Evolutionary conservation across 2,797 vertebrate species (phyloP), one percentile per base, ranked within the genome.

Genomic region (Gymnoscopelus microlampas): DNA sequence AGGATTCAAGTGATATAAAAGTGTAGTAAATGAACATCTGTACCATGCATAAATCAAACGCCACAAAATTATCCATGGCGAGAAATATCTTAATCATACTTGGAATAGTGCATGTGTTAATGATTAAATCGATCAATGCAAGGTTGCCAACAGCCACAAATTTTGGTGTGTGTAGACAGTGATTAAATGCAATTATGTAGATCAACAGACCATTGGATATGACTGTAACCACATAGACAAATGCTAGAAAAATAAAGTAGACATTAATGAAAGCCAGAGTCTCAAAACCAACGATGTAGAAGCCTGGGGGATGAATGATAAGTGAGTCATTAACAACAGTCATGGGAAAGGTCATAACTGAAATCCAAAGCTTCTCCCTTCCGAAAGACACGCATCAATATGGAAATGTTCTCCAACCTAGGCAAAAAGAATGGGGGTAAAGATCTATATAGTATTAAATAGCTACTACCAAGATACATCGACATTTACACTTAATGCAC

Each of bases 111-210:
- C 82, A 76, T 0, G 87, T 81, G 71, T 78, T 94, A 0, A 91
- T 53, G 9, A 89, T 1, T 3, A 91, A 0, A 61, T 94, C 91
- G 58, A 87, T 81, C 0, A 90, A 70, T 6, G 91, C 89, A 0
- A 93, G 86, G 70, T 91, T 92, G 15, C 72, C 73, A 3, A 93
- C 81, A 0, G 91, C 91, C 60, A 92, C 5, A 59, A 87, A 93
- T 11, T 91, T 93, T 1, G 91, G 89, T n/a, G 85, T 82, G 77
- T 91, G 91, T 39, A 93, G 76, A 19, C 1, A 62, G 2, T 19
- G 73, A 49, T 86, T 87, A n/a, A 78, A 76, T 10, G 23, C 9
- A 55, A 93, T 87, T 0, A 90, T 48, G 3, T 26, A 84, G 29
- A 94, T 88, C 9, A 94, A 53, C 68, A 91, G 69, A 19, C 24